Base-by-base conservation (phyloP, 2,113 vertebrate genomes). In the Chamaea fasciata region DNA sequence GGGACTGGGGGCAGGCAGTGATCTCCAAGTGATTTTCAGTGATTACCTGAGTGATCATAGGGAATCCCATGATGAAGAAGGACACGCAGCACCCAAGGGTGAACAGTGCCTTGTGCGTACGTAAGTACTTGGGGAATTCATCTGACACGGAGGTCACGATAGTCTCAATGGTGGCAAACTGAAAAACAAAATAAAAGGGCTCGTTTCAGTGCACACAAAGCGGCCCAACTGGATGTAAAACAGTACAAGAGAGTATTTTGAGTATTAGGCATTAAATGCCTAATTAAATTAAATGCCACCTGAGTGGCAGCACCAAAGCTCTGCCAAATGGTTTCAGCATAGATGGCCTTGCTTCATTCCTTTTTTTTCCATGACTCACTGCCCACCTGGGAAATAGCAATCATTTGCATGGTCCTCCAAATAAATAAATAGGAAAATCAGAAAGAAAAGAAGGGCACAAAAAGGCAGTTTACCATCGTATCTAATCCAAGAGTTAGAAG, bases 121-220 rank as follows among this genome's bases (percentile, higher is more conserved):
- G 99, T 83, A 99, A 95, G 92, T 99, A 99, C 77, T 99, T 99
- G 83, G 99, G 99, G 95, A 99, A 99, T 93, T 99, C 99, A 7
- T 99, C 99, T 0, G 99, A 98, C 92, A 99, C 99, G 0, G 99
- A 99, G 33, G 99, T 99, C 84, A 99, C 99, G 4, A 99, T 99
- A 19, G 99, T 99, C 98, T 99, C 99, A 1, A 99, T 99, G 89
- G 99, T 99, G 88, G 99, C 99, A 89, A 99, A 99, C 99, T 99
- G 95, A 9, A 90, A 81, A 42, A 10, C 42, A 57, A 67, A 70
- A 85, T 0, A n/a, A 31, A 17, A 21, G 10, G 10, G 19, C 2
- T 69, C 17, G 0, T 44, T 65, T 63, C 79, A 55, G 46, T 0
- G 4, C 15, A 7, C 11, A 5, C 20, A 24, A 7, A 35, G 16